Conservation (phyloP, 2,113 vertebrate species). For the Pogonocichla stellata region DNA sequence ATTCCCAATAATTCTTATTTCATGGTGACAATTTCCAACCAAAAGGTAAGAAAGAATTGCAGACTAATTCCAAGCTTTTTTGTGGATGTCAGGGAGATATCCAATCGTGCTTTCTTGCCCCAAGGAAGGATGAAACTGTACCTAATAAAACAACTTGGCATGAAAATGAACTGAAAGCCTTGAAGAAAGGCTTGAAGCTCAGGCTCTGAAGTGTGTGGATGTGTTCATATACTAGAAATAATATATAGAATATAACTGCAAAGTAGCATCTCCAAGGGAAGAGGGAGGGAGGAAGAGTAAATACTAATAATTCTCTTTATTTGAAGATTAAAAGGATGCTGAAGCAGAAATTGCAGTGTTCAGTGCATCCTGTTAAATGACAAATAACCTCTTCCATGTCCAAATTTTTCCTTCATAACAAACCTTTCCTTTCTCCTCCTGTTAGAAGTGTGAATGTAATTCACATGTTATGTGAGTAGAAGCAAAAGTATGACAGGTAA, state of each 20-base stretch:
- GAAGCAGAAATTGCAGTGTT: not conserved
- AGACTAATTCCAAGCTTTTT: not conserved
- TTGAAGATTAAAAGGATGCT: not conserved
- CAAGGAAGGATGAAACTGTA: not conserved
- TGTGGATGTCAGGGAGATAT: not conserved
- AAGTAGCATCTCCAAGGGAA: not conserved
- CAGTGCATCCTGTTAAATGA: not conserved
- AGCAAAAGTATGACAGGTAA: not conserved
- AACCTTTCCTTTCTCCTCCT: not conserved
- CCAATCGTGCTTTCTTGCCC: not conserved
- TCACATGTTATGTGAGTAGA: not conserved
- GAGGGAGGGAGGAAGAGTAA: not conserved
- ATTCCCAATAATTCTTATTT: not conserved
- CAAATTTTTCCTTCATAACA: not conserved
- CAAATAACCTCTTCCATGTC: not conserved
- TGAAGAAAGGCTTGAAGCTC: not conserved
- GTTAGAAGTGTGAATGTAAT: not conserved
- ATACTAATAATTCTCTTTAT: not conserved
- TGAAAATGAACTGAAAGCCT: not conserved
- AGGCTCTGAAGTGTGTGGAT: not conserved
- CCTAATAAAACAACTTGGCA: not conserved
- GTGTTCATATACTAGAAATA: not conserved
- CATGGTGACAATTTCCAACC: not conserved
- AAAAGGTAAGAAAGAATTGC: not conserved
- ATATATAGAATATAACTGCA: not conserved